Base-by-base conservation (phyloP, 2,113 vertebrate species). In the Sapajus apella region DNA sequence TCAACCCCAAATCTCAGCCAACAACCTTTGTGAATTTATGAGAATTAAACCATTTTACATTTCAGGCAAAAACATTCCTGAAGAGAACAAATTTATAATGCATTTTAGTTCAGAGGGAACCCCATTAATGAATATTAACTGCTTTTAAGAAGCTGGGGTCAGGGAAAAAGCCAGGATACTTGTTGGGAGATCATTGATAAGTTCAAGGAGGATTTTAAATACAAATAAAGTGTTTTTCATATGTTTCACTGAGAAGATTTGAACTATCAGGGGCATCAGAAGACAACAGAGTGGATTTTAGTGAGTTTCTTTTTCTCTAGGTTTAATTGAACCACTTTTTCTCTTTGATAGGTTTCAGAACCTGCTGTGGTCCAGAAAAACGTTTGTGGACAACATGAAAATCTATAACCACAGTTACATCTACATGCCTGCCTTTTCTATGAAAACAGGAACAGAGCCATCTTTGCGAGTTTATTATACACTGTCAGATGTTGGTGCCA, bases 381-480 rank as follows among this genome's bases (percentile, higher is more conserved):
- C 98, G 0, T 99, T 99, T 92, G 99, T 99, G 96, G 99, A 99
- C 75, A 99, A 98, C 0, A 99, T 99, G 98, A 99, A 99, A 98
- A 99, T 98, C 8, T 99, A 99, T 45, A 99, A 99, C 94, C 98
- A 98, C 77, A 99, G 99, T 98, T 99, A 99, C 97, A 98, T 99
- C 97, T 99, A 99, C 97, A 99, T 99, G 99, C 99, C 99, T 5
- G 99, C 99, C 2, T 99, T 99, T 98, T 99, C 99, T 8, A 99
- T 99, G 99, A 99, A 98, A 95, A 99, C 99, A 0, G 99, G 99
- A 40, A 99, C 99, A 0, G 99, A 99, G 23, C 99, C 98, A 0
- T 99, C 99, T 0, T 98, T 99, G 9, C 99, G 99, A 0, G 99
- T 99, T 1, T 99, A 99, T 90, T 99, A 99, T 52, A 98, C 99